phyloP scores from a whole-genome alignment of 1,140 invertebrate species.

The Ooceraea biroi region DNA sequence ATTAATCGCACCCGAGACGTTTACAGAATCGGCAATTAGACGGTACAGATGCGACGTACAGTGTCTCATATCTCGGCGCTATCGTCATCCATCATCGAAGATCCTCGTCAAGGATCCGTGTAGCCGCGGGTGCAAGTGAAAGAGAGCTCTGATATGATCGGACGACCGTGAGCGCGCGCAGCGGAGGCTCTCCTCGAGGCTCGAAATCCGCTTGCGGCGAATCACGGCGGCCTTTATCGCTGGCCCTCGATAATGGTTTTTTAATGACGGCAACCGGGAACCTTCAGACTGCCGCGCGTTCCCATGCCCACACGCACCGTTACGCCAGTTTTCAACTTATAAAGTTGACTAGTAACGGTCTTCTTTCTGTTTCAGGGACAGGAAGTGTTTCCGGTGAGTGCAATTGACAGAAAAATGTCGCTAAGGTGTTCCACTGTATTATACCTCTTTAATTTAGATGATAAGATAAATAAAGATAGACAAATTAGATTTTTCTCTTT shows the following conservation, averaged over 20 bases:
- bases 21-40: constrained; percentile 12
- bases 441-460: no score
- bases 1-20: constrained; percentile 20
- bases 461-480: no score
- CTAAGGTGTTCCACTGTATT: no score
- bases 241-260: constrained; percentile 41
- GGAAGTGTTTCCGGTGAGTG: constrained; percentile 5
- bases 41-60: not conserved
- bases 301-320: constrained; percentile 62
- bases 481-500: no score
- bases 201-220: constrained; percentile 17
- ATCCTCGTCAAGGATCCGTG: constrained; percentile 15
- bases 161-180: constrained; percentile 2
- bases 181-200: constrained; percentile 1
- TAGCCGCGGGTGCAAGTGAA: not conserved
- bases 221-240: constrained; percentile 18
- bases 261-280: constrained; percentile 42
- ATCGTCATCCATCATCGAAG: constrained; percentile 49
- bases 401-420: not conserved
- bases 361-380: not conserved
- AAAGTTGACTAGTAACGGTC: constrained; percentile 58
- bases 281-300: constrained; percentile 59
- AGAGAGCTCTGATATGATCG: not conserved
- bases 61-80: not conserved
- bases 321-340: constrained; percentile 47